phyloP scores from a whole-genome alignment of 2,797 vertebrate species.

The Clarias fuscus region DNA sequence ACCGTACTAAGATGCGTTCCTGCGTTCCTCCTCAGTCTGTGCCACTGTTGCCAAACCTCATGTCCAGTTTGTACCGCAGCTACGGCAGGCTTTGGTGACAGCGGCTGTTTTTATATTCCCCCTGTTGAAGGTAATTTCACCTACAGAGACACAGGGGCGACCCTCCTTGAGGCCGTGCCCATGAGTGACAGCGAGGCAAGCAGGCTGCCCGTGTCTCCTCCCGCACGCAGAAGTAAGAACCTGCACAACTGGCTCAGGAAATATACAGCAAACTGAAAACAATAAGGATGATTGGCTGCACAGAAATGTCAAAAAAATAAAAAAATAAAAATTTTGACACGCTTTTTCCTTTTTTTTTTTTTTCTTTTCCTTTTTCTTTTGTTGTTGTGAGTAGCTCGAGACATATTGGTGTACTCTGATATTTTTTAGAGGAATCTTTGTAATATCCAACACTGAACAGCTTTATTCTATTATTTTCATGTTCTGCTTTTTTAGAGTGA shows the following conservation, averaged over 20 bases:
- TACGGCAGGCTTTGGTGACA: conserved; percentile 53
- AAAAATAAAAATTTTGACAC: no score
- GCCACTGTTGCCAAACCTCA: conserved; percentile 21
- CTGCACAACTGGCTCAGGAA: conserved; percentile 54
- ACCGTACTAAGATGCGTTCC: not conserved
- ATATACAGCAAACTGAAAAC: conserved; percentile 33
- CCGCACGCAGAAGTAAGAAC: conserved; percentile 64
- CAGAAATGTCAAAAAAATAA: not conserved
- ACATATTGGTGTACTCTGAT: conserved; percentile 18
- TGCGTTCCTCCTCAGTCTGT: not conserved
- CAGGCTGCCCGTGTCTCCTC: conserved; percentile 59
- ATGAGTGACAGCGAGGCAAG: conserved; percentile 63
- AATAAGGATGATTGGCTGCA: conserved; percentile 22
- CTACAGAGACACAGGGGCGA: conserved; percentile 66
- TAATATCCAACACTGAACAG: not conserved
- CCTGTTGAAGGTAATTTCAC: conserved; percentile 67
- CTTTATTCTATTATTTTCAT: conserved; percentile 44
- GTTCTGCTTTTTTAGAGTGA: conserved; percentile 61
- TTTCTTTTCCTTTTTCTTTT: conserved; percentile 10
- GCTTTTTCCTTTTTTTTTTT: conserved; percentile 13
- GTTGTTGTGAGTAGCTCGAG: not conserved
- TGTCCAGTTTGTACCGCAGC: conserved; percentile 39
- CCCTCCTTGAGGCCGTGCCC: conserved; percentile 63
- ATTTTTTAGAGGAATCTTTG: not conserved
- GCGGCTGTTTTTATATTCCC: conserved; percentile 60